phyloP scores from a whole-genome alignment of 2,888 invertebrate species.

The Baccha elongata region DNA sequence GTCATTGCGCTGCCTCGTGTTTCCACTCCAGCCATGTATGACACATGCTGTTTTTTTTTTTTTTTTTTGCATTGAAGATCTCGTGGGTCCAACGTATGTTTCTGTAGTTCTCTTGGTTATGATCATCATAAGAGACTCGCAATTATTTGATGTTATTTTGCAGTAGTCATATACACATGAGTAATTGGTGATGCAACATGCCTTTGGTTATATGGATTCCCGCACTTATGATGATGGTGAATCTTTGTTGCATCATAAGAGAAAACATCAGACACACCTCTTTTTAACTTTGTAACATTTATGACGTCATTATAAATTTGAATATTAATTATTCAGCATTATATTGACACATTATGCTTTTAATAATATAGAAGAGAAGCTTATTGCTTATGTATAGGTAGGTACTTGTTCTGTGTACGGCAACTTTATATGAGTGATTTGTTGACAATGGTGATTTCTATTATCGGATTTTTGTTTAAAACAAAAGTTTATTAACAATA shows the following conservation, averaged over 20 bases:
- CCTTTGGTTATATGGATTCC: too few species aligned
- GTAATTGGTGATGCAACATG: conserved; percentile 19
- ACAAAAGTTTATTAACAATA: too few species aligned
- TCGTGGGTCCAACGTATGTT: conserved; percentile 21
- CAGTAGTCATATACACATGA: not conserved
- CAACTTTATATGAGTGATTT: too few species aligned
- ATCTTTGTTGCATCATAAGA: not conserved
- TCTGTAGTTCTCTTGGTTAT: conserved; percentile 1
- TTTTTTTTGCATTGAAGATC: conserved; percentile 6
- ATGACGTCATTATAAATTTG: too few species aligned
- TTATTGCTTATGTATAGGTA: too few species aligned
- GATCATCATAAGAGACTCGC: not conserved
- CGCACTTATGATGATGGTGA: not conserved
- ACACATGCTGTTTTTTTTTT: not conserved
- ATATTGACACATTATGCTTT: too few species aligned
- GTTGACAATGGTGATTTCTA: too few species aligned
- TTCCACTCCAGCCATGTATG: not conserved
- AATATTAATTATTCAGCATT: too few species aligned
- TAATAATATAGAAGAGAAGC: too few species aligned
- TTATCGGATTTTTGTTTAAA: too few species aligned
- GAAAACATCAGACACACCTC: not conserved
- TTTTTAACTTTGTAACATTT: too few species aligned
- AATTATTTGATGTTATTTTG: not conserved
- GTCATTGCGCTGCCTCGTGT: conserved; percentile 6
- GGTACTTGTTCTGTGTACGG: too few species aligned